Base-by-base conservation (phyloP, 92 coral and sea anemone genomes). In the Palythoa heliodiscus region DNA sequence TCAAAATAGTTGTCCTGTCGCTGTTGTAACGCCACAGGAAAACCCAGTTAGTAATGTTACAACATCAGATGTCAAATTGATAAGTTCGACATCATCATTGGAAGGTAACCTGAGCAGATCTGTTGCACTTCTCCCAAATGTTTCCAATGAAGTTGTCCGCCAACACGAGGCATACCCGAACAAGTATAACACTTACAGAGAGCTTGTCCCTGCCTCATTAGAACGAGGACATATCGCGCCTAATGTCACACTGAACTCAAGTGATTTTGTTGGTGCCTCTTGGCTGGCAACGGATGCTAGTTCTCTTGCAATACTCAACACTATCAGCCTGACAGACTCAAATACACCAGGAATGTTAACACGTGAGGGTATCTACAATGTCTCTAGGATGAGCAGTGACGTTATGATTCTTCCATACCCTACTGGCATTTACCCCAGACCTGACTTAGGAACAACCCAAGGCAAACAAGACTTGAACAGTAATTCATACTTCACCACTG, bases 261-360 rank as follows among this genome's bases (percentile, higher is more conserved):
- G 90, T 8, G 93, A 94, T 29, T 92, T 89, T 78, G 76, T 90
- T 68, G 89, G 83, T 2, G 75, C 87, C 13, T 81, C 93, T 1
- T 94, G 98, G 98, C 39, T 90, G 1, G 90, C 92, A 38, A 86
- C 78, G 7, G 98, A 94, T 7, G 78, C 86, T n/a, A 83, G 82
- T n/a, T 84, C 93, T 54, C 90, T 92, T 10, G 83, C 95, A 72
- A 89, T 90, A 13, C 83, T 94, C 39, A 94, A 88, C 64, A 87
- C 93, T 7, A 88, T 90, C 13, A 90, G 66, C 75, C 58, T 87
- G 73, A 67, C 87, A 60, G 95, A 94, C 71, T 86, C 88, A 16
- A 67, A 20, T 67, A 19, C 84, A 16, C 74, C 23, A 24, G 84
- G 84, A 66, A 80, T 67, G 63, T 15, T 67, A 19, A n/a, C 84